phyloP scores from a whole-genome alignment of 2,888 invertebrate genomes.

The Tryphoninae sp. region DNA sequence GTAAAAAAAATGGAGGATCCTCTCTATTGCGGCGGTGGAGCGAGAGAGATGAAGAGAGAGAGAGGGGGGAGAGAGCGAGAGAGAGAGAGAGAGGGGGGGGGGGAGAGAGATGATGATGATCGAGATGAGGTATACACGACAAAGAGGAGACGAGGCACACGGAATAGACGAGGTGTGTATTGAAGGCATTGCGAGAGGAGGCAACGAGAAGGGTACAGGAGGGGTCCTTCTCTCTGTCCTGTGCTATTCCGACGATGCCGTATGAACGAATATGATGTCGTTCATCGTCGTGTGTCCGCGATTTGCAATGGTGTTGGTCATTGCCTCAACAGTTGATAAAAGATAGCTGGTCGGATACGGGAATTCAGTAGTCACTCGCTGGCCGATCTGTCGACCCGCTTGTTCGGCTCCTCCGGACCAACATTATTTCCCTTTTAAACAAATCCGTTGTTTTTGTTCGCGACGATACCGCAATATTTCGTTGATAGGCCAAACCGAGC shows the following conservation, averaged over 20 bases:
- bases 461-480: not conserved
- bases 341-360: slow-evolving; percentile 78
- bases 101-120: slow-evolving; percentile 40
- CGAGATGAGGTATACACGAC: slow-evolving; percentile 25
- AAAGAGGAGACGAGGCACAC: not conserved
- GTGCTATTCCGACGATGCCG: slow-evolving; percentile 33
- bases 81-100: slow-evolving; percentile 35
- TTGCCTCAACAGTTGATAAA: slow-evolving; percentile 79
- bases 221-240: slow-evolving; percentile 55
- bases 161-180: slow-evolving; percentile 14
- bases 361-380: slow-evolving; percentile 76
- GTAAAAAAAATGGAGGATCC: slow-evolving; percentile 38
- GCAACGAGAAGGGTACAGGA: slow-evolving; percentile 53
- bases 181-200: not conserved
- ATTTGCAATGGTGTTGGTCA: slow-evolving; percentile 77
- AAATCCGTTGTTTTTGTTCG: not conserved
- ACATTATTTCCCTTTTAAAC: not conserved
- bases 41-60: slow-evolving; percentile 48
- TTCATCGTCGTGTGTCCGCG: slow-evolving; percentile 68
- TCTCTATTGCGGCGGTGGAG: slow-evolving; percentile 39
- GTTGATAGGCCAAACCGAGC: not conserved
- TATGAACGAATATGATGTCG: slow-evolving; percentile 68
- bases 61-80: too few relatives aligned
- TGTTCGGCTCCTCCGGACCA: slow-evolving; percentile 21
- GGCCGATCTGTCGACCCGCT: slow-evolving; percentile 70